Conservation (phyloP, 2,113 vertebrate genomes). For the Helogale parvula region DNA sequence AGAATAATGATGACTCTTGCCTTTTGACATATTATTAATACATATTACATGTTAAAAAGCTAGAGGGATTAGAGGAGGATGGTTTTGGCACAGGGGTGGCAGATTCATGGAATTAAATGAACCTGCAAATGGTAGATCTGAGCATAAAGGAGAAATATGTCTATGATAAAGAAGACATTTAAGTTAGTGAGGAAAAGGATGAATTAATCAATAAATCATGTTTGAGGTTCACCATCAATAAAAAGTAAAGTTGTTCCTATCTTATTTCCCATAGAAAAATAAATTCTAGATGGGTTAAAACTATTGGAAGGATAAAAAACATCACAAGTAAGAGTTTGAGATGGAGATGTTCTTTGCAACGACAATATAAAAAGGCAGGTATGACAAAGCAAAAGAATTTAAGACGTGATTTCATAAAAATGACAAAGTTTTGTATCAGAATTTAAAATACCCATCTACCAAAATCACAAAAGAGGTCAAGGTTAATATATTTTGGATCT, state of each 20-base stretch:
- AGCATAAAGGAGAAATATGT: not conserved
- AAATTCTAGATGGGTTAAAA: constrained; percentile 38
- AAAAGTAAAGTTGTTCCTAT: constrained; percentile 1
- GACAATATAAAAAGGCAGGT: not conserved
- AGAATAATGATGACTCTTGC: constrained; percentile 18
- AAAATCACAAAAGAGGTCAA: not conserved
- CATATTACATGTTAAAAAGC: constrained; percentile 15
- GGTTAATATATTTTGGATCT: not conserved
- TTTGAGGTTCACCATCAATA: not conserved
- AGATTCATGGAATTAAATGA: constrained; percentile 22
- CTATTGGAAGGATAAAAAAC: not conserved
- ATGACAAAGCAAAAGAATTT: not conserved
- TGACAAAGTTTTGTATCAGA: not conserved
- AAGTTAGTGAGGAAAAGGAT: not conserved
- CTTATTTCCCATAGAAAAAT: constrained; percentile 15
- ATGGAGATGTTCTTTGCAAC: not conserved
- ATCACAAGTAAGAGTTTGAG: not conserved
- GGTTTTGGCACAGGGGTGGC: not conserved
- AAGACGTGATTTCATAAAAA: not conserved
- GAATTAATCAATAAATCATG: constrained; percentile 44
- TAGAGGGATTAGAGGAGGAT: not conserved
- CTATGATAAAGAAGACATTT: constrained; percentile 34
- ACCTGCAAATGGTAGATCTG: not conserved
- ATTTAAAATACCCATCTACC: not conserved
- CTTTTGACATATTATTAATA: not conserved